Evolutionary conservation across 1,140 invertebrate species (phyloP).

Genomic region (Physella acuta): DNA sequence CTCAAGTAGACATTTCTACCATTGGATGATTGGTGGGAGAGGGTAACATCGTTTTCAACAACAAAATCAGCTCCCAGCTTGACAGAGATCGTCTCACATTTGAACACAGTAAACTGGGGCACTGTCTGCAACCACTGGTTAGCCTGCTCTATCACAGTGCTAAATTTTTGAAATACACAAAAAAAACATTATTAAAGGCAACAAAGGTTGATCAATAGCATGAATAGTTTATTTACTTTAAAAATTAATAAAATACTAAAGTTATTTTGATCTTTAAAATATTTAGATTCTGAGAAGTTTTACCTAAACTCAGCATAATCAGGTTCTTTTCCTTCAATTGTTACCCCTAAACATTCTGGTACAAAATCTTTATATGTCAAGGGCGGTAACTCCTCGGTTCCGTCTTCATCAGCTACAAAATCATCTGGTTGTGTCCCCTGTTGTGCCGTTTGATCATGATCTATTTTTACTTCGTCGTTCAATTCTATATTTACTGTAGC

Average conservation of each 20-base stretch:
- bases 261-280: background rate
- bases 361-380: slow-evolving; percentile 39
- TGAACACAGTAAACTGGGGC: slow-evolving; percentile 32
- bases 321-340: slow-evolving; percentile 27
- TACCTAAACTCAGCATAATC: slow-evolving; percentile 36
- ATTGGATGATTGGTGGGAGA: slow-evolving; percentile 34
- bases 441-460: too few species aligned
- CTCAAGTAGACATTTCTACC: slow-evolving; percentile 37
- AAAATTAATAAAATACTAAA: background rate
- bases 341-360: slow-evolving; percentile 28
- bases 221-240: background rate
- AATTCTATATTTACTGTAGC: too few species aligned
- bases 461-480: too few species aligned
- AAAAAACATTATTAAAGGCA: background rate
- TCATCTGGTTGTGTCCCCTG: too few species aligned
- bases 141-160: slow-evolving; percentile 35
- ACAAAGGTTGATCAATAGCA: background rate
- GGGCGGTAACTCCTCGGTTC: slow-evolving; percentile 25
- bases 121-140: slow-evolving; percentile 40
- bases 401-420: too few species aligned
- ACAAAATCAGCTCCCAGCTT: slow-evolving; percentile 32
- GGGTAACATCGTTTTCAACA: slow-evolving; percentile 29
- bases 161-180: slow-evolving; percentile 4
- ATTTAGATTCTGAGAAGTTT: background rate
- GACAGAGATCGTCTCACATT: slow-evolving; percentile 35